These are phyloP conservation scores for Lepidostoma basale DNA, from an alignment of 1,140 invertebrate genomes.

Conservation along the genomic window DNA sequence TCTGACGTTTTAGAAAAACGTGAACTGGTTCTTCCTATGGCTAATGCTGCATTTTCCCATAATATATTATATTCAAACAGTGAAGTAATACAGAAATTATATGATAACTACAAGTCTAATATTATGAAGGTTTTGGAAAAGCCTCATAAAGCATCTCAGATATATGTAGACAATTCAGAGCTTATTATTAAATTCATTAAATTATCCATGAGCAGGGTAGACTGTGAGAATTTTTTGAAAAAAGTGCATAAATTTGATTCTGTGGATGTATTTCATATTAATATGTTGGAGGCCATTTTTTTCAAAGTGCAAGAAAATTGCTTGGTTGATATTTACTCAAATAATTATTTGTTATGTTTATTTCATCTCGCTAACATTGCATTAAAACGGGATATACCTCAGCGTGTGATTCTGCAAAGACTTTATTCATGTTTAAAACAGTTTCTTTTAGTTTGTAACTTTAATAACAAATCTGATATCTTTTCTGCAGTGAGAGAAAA, in stretches of 20 bases:
- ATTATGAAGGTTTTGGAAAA: slow-evolving; percentile 67
- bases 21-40: slow-evolving; percentile 64
- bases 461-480: slow-evolving; percentile 49
- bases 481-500: slow-evolving; percentile 61
- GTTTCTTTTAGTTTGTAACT: slow-evolving; percentile 49
- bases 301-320: slow-evolving; percentile 55
- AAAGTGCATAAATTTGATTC: slow-evolving; percentile 67
- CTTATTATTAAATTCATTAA: slow-evolving; percentile 61
- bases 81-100: slow-evolving; percentile 58
- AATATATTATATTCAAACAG: slow-evolving; percentile 52
- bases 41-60: slow-evolving; percentile 57
- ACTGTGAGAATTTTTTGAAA: slow-evolving; percentile 60
- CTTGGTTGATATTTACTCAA: slow-evolving; percentile 54
- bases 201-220: slow-evolving; percentile 62
- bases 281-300: slow-evolving; percentile 62
- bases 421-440: slow-evolving; percentile 55
- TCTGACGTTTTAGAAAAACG: slow-evolving; percentile 58
- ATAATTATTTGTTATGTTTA: slow-evolving; percentile 62
- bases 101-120: slow-evolving; percentile 63
- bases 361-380: slow-evolving; percentile 61
- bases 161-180: slow-evolving; percentile 61
- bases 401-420: slow-evolving; percentile 53
- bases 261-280: slow-evolving; percentile 62
- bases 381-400: slow-evolving; percentile 61
- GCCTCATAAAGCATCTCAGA: slow-evolving; percentile 67